These are phyloP conservation scores for Gasterosteus aculeatus DNA, from an alignment of 2,113 vertebrate genomes.

Conservation along the genomic window DNA sequence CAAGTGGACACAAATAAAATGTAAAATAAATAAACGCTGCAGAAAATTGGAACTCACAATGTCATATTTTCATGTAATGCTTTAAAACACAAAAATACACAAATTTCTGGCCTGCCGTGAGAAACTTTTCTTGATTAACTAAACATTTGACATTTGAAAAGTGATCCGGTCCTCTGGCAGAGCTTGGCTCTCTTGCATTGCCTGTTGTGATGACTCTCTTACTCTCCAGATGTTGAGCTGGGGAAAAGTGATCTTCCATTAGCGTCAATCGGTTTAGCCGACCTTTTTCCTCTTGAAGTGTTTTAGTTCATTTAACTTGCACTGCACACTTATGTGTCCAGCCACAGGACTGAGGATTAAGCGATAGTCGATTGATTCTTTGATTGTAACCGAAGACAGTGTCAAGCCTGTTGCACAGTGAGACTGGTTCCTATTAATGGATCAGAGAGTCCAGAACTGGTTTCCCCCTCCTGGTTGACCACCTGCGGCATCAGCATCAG, in stretches of 20 bases:
- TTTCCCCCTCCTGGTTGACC: conserved; percentile 57
- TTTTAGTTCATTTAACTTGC: background rate
- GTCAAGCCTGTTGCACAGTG: conserved; percentile 36
- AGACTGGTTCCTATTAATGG: conserved; percentile 63
- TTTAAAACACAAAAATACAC: background rate
- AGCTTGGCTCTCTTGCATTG: background rate
- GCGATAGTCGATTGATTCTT: conserved; percentile 33
- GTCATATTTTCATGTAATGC: background rate
- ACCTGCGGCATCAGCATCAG: conserved; percentile 54
- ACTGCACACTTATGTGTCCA: background rate
- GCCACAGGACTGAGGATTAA: conserved; percentile 41
- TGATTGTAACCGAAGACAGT: conserved; percentile 49
- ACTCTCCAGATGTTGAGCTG: background rate
- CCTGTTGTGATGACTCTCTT: background rate
- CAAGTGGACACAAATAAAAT: background rate
- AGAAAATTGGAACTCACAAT: background rate
- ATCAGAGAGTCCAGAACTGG: conserved; percentile 50
- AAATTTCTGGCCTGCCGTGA: background rate
- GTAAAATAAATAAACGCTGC: background rate
- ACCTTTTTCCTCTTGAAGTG: background rate
- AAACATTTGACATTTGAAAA: too few relatives aligned
- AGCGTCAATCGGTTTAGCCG: background rate
- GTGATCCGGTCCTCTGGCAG: background rate
- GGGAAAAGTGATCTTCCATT: background rate
- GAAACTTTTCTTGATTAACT: too few relatives aligned